Percentiles rank a stretch among this genome's conserved stretches.
phyloP scores from a whole-genome alignment of 2,797 vertebrate genomes.

The Oryzias dopingdopingensis region DNA sequence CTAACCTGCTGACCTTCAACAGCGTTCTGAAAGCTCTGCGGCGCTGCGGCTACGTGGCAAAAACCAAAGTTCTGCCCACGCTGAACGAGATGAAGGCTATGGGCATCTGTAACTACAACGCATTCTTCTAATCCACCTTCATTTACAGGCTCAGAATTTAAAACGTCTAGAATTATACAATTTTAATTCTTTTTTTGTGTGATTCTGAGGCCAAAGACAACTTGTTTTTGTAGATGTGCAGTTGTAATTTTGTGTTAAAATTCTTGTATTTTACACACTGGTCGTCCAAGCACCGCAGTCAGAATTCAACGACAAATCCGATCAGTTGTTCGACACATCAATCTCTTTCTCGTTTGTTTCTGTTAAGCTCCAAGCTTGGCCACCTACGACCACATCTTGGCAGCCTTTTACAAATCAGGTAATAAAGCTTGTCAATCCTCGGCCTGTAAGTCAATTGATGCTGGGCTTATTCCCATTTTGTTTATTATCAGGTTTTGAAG shows the following conservation, averaged over 20 bases:
- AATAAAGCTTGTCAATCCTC: conserved; percentile 36
- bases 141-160: too few relatives aligned
- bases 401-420: conserved; percentile 80
- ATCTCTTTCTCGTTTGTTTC: conserved; percentile 5
- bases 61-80: conserved; percentile 54
- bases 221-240: too few relatives aligned
- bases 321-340: background rate
- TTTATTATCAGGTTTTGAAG: too few relatives aligned
- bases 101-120: conserved; percentile 78
- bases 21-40: conserved; percentile 79
- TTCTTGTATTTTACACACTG: too few relatives aligned
- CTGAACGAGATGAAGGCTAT: conserved; percentile 90
- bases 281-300: too few relatives aligned
- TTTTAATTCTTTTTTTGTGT: too few relatives aligned
- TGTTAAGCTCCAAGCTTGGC: conserved; percentile 87
- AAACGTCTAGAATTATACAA: too few relatives aligned
- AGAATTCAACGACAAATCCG: background rate
- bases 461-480: too few relatives aligned
- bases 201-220: too few relatives aligned
- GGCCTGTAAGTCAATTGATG: too few relatives aligned
- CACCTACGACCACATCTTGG: conserved; percentile 81
- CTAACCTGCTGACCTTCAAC: conserved; percentile 90
- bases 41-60: conserved; percentile 74
- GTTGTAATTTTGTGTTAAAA: too few relatives aligned
- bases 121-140: background rate